Percentiles rank a stretch among this genome's conserved stretches.
These are phyloP conservation scores for Sinelater perroti DNA, from an alignment of 2,888 invertebrate species.

Conservation along the genomic window DNA sequence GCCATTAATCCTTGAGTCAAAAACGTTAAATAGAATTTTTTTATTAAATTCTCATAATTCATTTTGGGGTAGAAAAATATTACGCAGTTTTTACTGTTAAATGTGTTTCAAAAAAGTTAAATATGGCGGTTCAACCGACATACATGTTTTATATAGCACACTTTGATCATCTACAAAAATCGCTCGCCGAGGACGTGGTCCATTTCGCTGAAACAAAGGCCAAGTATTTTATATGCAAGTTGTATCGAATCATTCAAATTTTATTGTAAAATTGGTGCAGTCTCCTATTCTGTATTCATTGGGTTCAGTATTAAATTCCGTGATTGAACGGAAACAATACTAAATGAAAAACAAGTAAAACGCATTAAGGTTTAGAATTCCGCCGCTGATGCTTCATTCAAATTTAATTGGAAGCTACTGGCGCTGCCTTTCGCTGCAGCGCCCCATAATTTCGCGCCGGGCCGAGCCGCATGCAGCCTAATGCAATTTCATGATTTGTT, in stretches of 20 bases:
- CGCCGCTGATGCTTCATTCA: constrained; percentile 26
- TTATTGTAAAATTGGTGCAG: constrained; percentile 28
- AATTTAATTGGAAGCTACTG: constrained; percentile 30
- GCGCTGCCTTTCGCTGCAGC: constrained; percentile 3
- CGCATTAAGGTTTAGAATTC: constrained; percentile 41
- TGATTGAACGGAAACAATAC: constrained; percentile 43
- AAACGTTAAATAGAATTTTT: too few species aligned
- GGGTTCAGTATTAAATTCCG: constrained; percentile 44
- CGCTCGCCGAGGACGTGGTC: neutral
- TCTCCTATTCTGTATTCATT: constrained; percentile 42
- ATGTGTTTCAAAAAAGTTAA: too few species aligned
- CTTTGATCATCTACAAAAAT: neutral
- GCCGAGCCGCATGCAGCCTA: neutral
- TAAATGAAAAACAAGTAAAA: constrained; percentile 43
- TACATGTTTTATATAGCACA: too few species aligned
- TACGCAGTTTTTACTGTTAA: too few species aligned
- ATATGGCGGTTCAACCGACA: too few species aligned
- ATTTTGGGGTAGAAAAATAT: too few species aligned
- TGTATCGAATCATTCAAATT: constrained; percentile 30
- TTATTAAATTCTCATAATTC: too few species aligned
- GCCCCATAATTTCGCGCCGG: constrained; percentile 8
- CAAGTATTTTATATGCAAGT: constrained; percentile 33
- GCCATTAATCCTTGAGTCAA: too few species aligned
- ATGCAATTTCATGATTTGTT: neutral
- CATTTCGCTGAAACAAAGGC: too few species aligned